Evolutionary conservation across 2,113 vertebrate genomes (phyloP).

Genomic region (Petrocephalus microphthalmus): DNA sequence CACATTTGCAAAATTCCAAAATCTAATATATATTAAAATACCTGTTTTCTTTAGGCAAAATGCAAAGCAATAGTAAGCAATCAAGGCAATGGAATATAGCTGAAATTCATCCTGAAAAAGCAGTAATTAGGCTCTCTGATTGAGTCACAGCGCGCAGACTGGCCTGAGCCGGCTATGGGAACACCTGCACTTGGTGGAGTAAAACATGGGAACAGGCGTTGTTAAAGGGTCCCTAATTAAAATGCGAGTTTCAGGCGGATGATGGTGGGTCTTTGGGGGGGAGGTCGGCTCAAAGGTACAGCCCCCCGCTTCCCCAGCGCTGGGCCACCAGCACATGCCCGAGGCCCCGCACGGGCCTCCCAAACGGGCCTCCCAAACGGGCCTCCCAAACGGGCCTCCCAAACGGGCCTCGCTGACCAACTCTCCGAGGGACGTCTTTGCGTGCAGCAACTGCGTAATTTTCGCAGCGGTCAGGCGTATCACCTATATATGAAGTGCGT

Average conservation of each 20-base stretch:
- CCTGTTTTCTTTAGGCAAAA: background rate
- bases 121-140: background rate
- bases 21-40: background rate
- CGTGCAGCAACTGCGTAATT: background rate
- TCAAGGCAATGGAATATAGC: background rate
- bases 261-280: background rate
- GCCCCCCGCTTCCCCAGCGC: background rate
- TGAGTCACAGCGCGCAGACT: background rate
- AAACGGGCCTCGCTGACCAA: background rate
- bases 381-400: background rate
- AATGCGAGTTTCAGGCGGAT: constrained; percentile 25
- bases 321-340: background rate
- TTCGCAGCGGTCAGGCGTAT: background rate
- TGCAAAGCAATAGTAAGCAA: background rate
- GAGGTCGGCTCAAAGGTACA: background rate
- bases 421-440: background rate
- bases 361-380: background rate
- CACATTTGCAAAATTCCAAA: background rate
- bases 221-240: constrained; percentile 32
- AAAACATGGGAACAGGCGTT: background rate
- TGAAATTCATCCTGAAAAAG: background rate
- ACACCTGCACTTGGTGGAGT: constrained; percentile 20
- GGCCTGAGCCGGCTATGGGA: constrained; percentile 27
- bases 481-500: background rate
- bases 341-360: background rate